phyloP scores from a whole-genome alignment of 92 coral and sea anemone genomes.

The Actinernus sp. region DNA sequence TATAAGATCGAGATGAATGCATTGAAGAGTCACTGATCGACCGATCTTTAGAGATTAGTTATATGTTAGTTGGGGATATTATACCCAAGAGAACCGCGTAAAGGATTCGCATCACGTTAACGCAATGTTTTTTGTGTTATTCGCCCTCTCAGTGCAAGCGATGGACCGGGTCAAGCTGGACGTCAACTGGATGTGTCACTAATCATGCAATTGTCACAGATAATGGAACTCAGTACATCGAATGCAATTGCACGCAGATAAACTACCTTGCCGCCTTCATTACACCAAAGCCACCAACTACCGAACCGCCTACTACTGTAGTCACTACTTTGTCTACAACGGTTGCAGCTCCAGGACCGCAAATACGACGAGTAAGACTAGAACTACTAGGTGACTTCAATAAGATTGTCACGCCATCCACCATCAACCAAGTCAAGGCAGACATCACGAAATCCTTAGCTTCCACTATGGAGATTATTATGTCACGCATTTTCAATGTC shows the following conservation, averaged over 20 bases:
- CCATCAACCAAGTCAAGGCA: constrained; percentile 13
- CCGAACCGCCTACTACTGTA: background rate
- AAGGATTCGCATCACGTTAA: background rate
- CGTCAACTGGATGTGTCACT: background rate
- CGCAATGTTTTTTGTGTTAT: background rate
- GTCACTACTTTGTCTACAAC: background rate
- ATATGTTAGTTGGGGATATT: too few relatives aligned
- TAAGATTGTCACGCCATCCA: constrained; percentile 16
- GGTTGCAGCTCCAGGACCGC: background rate
- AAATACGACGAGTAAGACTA: background rate
- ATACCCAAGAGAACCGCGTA: too few relatives aligned
- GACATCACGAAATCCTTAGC: background rate
- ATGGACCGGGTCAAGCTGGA: background rate
- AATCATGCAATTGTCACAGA: constrained; percentile 1
- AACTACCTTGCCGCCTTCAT: constrained; percentile 35
- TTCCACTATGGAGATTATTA: constrained; percentile 1
- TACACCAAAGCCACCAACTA: constrained; percentile 4
- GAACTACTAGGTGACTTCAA: background rate
- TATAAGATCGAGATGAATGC: too few relatives aligned
- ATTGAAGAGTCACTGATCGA: too few relatives aligned
- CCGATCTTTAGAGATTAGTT: too few relatives aligned
- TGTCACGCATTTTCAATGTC: constrained; percentile 11
- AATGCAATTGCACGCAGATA: constrained; percentile 38
- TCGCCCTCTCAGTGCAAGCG: background rate
- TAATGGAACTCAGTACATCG: constrained; percentile 17